A percentile compares a stretch with the other conserved stretches of the same genome.
These are phyloP conservation scores for Ameiurus melas DNA, from an alignment of 2,113 vertebrate genomes.

Conservation along the genomic window DNA sequence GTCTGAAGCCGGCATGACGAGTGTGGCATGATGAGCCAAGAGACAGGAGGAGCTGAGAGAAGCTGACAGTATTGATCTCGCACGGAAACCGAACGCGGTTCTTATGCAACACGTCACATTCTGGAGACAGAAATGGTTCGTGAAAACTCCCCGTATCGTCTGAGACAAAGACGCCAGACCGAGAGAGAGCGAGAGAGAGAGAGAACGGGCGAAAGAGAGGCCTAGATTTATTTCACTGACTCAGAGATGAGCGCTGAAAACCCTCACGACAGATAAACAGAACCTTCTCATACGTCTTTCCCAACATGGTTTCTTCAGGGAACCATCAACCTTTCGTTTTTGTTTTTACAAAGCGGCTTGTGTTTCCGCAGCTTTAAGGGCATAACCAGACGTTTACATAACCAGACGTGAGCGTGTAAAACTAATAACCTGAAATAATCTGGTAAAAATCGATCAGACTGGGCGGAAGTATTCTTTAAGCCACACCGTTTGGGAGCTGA, in stretches of 20 bases:
- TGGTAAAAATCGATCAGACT: not conserved
- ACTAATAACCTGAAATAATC: not conserved
- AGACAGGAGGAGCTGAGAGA: slow-evolving; percentile 1
- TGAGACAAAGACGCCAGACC: no score
- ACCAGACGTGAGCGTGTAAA: not conserved
- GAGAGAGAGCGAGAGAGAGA: not conserved
- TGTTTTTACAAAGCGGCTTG: not conserved
- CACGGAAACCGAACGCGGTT: not conserved
- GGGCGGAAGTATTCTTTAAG: not conserved
- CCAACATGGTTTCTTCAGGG: not conserved
- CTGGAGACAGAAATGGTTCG: not conserved
- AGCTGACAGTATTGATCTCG: slow-evolving; percentile 18
- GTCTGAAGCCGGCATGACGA: not conserved
- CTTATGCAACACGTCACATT: not conserved
- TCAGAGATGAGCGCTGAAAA: not conserved
- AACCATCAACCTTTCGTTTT: not conserved
- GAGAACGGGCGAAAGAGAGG: not conserved
- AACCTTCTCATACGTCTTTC: not conserved
- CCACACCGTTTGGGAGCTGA: not conserved
- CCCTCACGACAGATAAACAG: not conserved
- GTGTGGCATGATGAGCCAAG: not conserved
- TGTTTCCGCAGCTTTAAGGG: not conserved
- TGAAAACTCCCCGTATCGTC: not conserved
- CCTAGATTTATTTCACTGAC: not conserved
- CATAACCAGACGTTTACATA: not conserved